A percentile compares a stretch with the other conserved stretches of the same genome.
phyloP scores from a whole-genome alignment of 2,113 vertebrate genomes.

The Cyanistes caeruleus region DNA sequence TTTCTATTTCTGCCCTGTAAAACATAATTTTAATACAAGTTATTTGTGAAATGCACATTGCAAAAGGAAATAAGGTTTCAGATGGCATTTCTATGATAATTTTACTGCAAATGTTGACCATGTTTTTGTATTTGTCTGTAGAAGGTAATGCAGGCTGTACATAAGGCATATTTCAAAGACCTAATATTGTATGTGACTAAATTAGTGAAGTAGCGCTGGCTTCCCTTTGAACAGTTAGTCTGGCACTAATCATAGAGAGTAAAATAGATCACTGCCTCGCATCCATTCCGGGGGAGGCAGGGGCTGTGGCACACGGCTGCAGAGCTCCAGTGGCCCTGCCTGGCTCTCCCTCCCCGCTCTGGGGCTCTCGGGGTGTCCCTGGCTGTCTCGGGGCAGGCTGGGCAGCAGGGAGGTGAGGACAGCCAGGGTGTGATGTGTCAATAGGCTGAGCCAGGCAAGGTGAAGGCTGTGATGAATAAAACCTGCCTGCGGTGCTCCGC shows the following conservation, averaged over 20 bases:
- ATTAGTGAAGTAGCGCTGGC: conserved; percentile 68
- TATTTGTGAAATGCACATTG: conserved; percentile 80
- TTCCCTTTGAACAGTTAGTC: conserved; percentile 66
- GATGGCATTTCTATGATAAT: conserved; percentile 85
- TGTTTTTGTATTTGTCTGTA: conserved; percentile 78
- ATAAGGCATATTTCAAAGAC: conserved; percentile 73
- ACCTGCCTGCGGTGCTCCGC: not conserved
- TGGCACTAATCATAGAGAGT: conserved; percentile 50
- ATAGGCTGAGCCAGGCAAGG: not conserved
- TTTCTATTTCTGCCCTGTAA: conserved; percentile 81
- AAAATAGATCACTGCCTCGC: conserved; percentile 44
- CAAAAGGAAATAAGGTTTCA: conserved; percentile 82
- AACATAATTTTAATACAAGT: conserved; percentile 84
- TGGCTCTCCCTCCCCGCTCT: fast-evolving
- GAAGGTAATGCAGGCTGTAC: conserved; percentile 74
- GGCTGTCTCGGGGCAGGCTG: not conserved
- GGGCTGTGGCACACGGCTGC: not conserved
- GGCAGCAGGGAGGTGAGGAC: not conserved
- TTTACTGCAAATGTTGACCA: conserved; percentile 82
- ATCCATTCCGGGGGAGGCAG: not conserved
- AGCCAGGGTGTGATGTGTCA: not conserved
- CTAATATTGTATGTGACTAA: conserved; percentile 71
- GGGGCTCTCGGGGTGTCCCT: not conserved
- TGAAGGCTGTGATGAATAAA: not conserved
- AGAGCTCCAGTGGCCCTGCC: not conserved